Base-by-base conservation (phyloP, 2,888 invertebrate genomes). In the Caenorhabditis virilis region DNA sequence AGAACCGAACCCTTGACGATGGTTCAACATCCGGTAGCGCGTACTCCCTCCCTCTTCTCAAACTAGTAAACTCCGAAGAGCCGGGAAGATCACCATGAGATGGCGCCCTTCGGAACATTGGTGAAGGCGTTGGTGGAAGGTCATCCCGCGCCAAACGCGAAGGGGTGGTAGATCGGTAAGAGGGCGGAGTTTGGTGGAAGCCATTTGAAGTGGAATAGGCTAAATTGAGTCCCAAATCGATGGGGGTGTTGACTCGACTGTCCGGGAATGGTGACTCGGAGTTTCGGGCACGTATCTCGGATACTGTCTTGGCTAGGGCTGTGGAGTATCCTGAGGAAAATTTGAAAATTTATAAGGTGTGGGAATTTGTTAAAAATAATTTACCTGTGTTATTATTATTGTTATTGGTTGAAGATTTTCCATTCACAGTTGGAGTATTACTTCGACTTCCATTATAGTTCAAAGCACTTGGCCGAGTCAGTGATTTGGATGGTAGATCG, bases 11-110 rank as follows among this genome's bases (percentile, higher is more conserved):
- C 20, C 69, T 26, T 2, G 53, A 39, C 27, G 50, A 39, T 11
- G 36, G 50, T 46, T 68, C 64, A 27, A 54, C 43, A 6, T 63
- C 68, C 6, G 62, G 56, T 25, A 71, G 46, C 25, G 60, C 50
- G 16, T 50, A 59, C 42, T 74, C 71, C 16, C 74, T 55, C n/a
- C 74, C 74, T 25, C 74, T 52, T 22, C 74, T 58, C 2, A 74
- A 58, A 38, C 63, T 63, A n/a, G 74, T 64, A 52, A 74, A 74
- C 16, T 64, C 69, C 11, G 47, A 36, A 20, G 18, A 43, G 20
- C n/a, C 42, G 30, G 30, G 30, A 9, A 30, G 30, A 30, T 30
- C 5, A 64, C 65, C 60, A 20, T 66, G 66, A 13, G 53, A 54
- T 16, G 66, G 66, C 0, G 57, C 55, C 20, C 66, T 33, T 38